A percentile compares a stretch with the other conserved stretches of the same genome.
phyloP scores from a whole-genome alignment of 2,113 vertebrate genomes.

The Sebastes schlegelii region DNA sequence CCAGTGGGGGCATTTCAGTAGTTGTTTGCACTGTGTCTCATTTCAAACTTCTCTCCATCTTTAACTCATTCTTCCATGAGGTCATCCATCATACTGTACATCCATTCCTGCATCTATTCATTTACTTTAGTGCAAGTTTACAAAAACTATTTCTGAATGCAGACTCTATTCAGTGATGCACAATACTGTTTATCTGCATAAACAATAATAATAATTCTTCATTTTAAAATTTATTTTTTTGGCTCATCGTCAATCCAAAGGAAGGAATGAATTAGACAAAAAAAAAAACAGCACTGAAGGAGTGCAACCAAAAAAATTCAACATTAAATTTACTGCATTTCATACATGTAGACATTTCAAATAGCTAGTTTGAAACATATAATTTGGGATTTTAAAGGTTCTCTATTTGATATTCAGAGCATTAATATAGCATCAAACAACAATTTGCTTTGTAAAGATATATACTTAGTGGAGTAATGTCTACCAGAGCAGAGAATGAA shows the following conservation, averaged over 20 bases:
- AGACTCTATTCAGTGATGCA: neutral
- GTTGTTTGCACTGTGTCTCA: slow-evolving; percentile 47
- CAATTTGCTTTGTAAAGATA: neutral
- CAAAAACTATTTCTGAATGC: neutral
- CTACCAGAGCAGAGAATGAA: neutral
- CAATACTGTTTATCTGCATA: slow-evolving; percentile 22
- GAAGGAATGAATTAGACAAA: neutral
- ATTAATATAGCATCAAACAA: neutral
- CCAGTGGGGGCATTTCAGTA: slow-evolving; percentile 59
- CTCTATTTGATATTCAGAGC: neutral
- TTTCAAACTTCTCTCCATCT: slow-evolving; percentile 34
- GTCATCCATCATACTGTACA: neutral
- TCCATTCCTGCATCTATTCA: neutral
- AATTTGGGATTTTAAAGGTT: neutral
- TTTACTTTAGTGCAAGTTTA: neutral
- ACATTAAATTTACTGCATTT: neutral
- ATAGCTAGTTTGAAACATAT: neutral
- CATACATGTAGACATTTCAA: neutral
- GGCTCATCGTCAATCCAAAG: slow-evolving; percentile 23
- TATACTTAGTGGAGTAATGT: neutral
- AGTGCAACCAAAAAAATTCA: neutral
- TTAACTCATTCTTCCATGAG: neutral
- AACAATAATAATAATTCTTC: neutral
- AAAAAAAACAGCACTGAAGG: neutral
- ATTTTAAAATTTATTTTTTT: neutral